These are phyloP conservation scores for Ostrea edulis DNA, from an alignment of 1,140 invertebrate species.

Conservation along the genomic window DNA sequence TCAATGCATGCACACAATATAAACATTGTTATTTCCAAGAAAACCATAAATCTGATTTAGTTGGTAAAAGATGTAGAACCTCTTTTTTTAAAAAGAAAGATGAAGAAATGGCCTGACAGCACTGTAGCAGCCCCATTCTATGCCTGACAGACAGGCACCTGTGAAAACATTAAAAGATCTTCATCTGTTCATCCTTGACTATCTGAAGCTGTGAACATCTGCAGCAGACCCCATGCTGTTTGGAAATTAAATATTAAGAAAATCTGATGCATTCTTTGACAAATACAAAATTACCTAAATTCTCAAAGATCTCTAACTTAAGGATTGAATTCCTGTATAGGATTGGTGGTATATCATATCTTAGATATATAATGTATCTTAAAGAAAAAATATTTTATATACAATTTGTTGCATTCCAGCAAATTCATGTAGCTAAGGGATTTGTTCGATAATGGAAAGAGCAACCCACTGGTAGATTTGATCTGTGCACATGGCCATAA, in stretches of 20 bases:
- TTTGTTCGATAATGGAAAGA: neutral
- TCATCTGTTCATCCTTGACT: neutral
- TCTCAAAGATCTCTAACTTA: neutral
- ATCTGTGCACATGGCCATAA: neutral
- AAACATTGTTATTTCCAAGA: neutral
- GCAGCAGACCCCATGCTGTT: constrained; percentile 1
- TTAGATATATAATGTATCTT: neutral
- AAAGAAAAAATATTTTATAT: neutral
- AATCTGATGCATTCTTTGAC: constrained; percentile 8
- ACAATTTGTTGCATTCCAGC: neutral
- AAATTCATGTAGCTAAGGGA: neutral
- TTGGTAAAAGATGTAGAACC: neutral
- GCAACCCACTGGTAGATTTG: neutral
- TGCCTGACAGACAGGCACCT: neutral
- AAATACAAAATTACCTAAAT: constrained; percentile 20
- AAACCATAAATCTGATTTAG: constrained; percentile 29
- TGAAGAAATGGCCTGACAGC: neutral
- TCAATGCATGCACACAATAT: neutral
- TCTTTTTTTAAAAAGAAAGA: neutral
- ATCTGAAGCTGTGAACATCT: constrained; percentile 14
- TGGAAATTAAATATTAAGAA: neutral
- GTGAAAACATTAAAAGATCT: constrained; percentile 19
- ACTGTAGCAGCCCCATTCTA: neutral
- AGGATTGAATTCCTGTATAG: neutral
- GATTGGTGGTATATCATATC: constrained; percentile 12